phyloP scores from a whole-genome alignment of 2,113 vertebrate genomes.

The Sminthopsis crassicaudata region DNA sequence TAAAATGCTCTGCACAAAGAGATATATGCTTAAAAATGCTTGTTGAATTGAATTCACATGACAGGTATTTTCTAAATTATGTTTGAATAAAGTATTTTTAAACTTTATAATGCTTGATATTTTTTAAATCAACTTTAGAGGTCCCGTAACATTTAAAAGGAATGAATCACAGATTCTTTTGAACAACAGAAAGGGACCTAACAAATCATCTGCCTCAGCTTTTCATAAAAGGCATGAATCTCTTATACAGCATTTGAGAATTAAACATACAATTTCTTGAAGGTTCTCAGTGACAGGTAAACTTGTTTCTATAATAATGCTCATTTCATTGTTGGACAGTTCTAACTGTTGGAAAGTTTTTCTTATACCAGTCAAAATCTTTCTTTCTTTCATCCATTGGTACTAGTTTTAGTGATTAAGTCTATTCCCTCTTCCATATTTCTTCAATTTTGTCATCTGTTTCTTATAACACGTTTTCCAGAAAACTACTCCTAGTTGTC shows the following conservation, averaged over 20 bases:
- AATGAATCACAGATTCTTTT: neutral
- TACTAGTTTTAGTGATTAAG: neutral
- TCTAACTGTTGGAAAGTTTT: neutral
- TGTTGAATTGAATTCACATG: neutral
- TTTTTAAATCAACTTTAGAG: neutral
- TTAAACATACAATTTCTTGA: neutral
- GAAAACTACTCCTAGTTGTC: neutral
- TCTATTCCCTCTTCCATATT: neutral
- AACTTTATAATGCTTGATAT: neutral
- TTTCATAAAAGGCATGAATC: neutral
- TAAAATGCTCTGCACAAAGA: neutral
- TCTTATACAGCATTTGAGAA: neutral
- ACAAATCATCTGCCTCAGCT: neutral
- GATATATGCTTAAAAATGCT: neutral
- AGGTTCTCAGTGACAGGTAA: neutral
- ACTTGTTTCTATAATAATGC: neutral
- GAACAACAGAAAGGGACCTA: neutral
- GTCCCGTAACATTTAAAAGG: neutral
- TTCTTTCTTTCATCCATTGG: neutral
- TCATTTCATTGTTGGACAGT: neutral
- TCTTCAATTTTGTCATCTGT: neutral
- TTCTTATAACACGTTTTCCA: neutral
- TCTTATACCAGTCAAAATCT: neutral
- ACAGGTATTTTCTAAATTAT: neutral
- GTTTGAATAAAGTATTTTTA: neutral